Conservation (phyloP, 30 jellyfish, hydroid and myxozoan species). For the Hydractinia symbiolongicarpus region DNA sequence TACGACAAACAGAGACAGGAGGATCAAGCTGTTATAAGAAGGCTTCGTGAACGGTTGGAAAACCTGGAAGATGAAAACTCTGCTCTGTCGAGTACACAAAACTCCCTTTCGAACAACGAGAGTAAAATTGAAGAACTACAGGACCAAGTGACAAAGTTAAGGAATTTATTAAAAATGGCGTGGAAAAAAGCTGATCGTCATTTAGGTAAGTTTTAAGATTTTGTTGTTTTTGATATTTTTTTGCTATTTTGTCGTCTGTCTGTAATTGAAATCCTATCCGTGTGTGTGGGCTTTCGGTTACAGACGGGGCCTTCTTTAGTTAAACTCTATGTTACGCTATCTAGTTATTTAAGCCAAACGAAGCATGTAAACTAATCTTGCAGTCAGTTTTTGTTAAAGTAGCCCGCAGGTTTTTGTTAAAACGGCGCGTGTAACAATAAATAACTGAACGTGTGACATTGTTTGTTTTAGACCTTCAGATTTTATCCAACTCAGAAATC, state of each 20-base stretch:
- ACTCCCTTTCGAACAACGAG: constrained; percentile 26
- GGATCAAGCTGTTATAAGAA: constrained; percentile 62
- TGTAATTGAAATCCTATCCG: no score
- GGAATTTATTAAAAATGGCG: constrained; percentile 46
- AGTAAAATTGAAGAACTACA: constrained; percentile 48
- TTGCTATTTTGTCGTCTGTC: no score
- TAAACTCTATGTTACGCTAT: no score
- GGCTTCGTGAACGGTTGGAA: constrained; percentile 59
- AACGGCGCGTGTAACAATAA: no score
- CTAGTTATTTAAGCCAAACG: no score
- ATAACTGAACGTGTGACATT: no score
- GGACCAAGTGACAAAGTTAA: constrained; percentile 63
- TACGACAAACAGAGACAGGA: constrained; percentile 61
- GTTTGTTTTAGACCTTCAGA: no score
- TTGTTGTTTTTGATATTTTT: neutral
- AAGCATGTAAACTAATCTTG: no score
- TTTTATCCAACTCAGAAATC: constrained; percentile 50
- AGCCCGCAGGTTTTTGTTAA: no score
- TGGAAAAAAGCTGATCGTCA: constrained; percentile 26
- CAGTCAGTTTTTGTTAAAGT: no score
- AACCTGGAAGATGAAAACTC: constrained; percentile 35
- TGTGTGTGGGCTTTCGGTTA: no score
- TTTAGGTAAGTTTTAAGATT: neutral
- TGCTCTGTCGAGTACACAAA: constrained; percentile 4
- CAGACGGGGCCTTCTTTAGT: no score